Base-by-base conservation (phyloP, 2,113 vertebrate species). In the Callospermophilus lateralis region DNA sequence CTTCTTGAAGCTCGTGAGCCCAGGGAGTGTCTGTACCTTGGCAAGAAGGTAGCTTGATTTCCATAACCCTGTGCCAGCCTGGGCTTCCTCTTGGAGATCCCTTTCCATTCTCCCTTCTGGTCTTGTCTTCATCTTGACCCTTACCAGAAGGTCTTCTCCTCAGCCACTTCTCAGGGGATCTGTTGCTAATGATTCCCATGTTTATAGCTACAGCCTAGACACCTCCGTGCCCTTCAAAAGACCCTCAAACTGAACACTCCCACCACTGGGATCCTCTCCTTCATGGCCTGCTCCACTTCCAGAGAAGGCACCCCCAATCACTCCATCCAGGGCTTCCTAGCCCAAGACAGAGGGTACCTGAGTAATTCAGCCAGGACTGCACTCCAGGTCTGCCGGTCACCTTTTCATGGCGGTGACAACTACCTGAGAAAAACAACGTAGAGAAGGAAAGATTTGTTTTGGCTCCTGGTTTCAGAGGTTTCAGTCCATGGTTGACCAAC, bases 351-450 rank as follows among this genome's bases (percentile, higher is more conserved):
- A 37, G 37, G 76, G 37, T 42, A 30, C 45, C 42, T 80, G 4
- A 24, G 53, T 0, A 6, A 17, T 10, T 4, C 7, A 63, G 24
- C 26, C 32, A 30, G 65, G 72, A 17, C 19, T 30, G 7, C 0
- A 32, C 10, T 24, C 58, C 32, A 24, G 7, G 53, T 61, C 63
- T 28, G 34, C 51, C 58, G 37, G 61, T 63, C 61, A 28, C 22
- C 63, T 65, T 30, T 65, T 12, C 63, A 58, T 22, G 55, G 55
- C 20, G 7, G 55, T 58, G 19, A 58, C 20, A 58, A 58, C 20
- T 58, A 58, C 55, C 20, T 58, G 55, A 58, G 55, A 58, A 22
- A 58, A 58, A 58, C 55, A 58, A 22, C 8, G 8, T 58, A 22
- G 20, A 58, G 55, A 58, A 8, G 55, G 55, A 58, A 58, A 58